phyloP scores from a whole-genome alignment of 2,888 invertebrate species.

The Polyommatus icarus region DNA sequence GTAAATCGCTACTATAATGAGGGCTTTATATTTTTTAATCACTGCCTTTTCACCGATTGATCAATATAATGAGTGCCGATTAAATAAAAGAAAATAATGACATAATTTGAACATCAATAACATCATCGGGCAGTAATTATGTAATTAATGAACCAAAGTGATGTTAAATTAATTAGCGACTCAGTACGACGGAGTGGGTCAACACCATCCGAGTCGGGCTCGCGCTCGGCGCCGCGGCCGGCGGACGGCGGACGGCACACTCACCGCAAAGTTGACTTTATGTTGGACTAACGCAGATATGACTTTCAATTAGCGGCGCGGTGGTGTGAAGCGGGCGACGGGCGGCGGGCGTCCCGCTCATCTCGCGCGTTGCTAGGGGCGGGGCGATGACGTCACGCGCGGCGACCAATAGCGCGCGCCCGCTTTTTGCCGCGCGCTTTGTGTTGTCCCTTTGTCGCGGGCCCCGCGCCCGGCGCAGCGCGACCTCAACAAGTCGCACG shows the following conservation, averaged over 20 bases:
- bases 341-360: conserved; percentile 53
- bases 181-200: conserved; percentile 7
- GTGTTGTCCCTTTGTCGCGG: conserved; percentile 64
- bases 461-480: conserved; percentile 36
- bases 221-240: not conserved
- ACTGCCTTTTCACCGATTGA: not conserved
- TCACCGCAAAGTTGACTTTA: conserved; percentile 44
- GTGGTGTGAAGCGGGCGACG: conserved; percentile 37
- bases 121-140: not conserved
- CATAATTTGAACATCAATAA: not conserved
- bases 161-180: conserved; percentile 18
- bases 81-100: not conserved
- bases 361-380: conserved; percentile 79
- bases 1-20: not conserved
- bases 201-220: not conserved
- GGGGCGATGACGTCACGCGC: conserved; percentile 72
- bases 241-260: not conserved
- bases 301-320: conserved; percentile 37
- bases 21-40: not conserved
- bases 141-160: conserved; percentile 8
- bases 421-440: conserved; percentile 67
- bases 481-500: conserved; percentile 13
- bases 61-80: not conserved
- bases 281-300: fast-evolving
- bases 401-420: conserved; percentile 61